Percentiles rank a stretch among this genome's conserved stretches.
phyloP scores from a whole-genome alignment of 2,113 vertebrate genomes.

The Podarcis raffonei region DNA sequence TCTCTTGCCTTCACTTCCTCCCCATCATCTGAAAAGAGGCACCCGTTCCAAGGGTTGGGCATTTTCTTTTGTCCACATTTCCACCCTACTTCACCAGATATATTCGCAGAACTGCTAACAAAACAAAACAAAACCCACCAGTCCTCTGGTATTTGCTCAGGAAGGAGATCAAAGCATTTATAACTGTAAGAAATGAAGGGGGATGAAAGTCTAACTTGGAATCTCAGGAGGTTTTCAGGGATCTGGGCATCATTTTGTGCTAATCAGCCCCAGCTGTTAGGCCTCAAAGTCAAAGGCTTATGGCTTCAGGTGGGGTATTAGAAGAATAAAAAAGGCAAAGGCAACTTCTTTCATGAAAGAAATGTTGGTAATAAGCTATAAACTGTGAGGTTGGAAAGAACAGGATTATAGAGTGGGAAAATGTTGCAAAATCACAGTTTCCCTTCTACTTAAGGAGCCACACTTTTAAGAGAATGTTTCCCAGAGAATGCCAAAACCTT shows the following conservation, averaged over 20 bases:
- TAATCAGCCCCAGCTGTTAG: slow-evolving; percentile 1
- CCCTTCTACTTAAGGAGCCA: neutral
- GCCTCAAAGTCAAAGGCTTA: neutral
- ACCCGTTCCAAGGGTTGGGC: too few relatives aligned
- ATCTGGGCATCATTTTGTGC: slow-evolving; percentile 1
- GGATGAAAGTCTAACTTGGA: neutral
- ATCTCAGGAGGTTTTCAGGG: neutral
- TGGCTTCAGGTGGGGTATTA: slow-evolving; percentile 14
- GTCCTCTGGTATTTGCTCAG: neutral
- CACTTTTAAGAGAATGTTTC: neutral
- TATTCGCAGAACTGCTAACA: neutral
- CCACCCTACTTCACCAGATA: neutral
- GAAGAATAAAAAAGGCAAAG: neutral
- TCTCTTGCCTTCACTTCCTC: too few relatives aligned
- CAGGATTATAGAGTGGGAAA: neutral
- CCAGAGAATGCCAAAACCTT: neutral
- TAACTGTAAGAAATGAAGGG: neutral
- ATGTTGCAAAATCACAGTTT: neutral
- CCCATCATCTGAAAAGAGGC: neutral
- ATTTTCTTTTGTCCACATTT: neutral
- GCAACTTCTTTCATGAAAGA: neutral
- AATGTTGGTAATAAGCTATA: neutral
- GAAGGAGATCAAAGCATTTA: neutral
- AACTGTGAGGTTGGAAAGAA: neutral
- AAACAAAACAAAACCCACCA: neutral